These are phyloP conservation scores for Mixornis gularis DNA, from an alignment of 2,113 vertebrate species.

Conservation along the genomic window DNA sequence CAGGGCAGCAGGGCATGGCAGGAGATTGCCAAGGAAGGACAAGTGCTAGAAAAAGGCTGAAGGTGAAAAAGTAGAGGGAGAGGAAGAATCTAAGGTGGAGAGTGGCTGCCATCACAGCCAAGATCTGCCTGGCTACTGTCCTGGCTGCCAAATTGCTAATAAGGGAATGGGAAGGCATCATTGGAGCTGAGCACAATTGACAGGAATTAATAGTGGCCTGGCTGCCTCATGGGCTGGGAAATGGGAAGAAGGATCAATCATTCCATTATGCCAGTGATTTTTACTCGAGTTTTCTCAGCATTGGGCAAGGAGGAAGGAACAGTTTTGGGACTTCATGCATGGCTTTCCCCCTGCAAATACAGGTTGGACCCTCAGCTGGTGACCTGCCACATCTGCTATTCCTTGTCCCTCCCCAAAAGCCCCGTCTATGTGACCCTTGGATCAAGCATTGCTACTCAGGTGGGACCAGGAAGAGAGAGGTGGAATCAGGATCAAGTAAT, in stretches of 20 bases:
- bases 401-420: background rate
- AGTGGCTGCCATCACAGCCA: background rate
- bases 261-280: background rate
- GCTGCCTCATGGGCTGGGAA: background rate
- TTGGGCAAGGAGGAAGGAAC: background rate
- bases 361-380: background rate
- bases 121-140: background rate
- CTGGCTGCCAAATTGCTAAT: fast-evolving
- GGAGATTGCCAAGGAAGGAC: background rate
- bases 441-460: background rate
- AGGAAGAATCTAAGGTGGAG: background rate
- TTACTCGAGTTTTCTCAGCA: background rate
- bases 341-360: background rate
- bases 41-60: background rate
- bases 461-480: background rate
- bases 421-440: background rate
- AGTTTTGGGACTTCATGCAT: background rate
- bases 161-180: background rate
- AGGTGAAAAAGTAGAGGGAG: background rate
- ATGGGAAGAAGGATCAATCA: background rate
- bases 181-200: background rate
- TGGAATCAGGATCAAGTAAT: background rate
- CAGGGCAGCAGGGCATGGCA: background rate
- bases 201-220: background rate
- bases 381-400: background rate